phyloP scores from a whole-genome alignment of 2,797 vertebrate genomes.

The Oreonectes daqikongensis region DNA sequence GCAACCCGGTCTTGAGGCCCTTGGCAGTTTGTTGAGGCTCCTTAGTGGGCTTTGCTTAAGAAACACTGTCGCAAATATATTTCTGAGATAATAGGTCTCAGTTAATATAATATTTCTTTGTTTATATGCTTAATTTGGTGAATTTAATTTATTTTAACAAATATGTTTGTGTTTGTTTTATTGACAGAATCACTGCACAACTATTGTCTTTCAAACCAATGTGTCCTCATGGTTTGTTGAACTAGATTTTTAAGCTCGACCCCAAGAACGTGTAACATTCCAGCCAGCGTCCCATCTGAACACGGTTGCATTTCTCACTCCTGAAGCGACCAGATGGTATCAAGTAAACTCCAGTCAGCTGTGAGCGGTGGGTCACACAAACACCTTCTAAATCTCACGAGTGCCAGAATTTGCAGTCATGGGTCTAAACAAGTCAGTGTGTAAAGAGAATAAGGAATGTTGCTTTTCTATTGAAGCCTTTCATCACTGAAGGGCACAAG shows the following conservation, averaged over 20 bases:
- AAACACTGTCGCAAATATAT: no score
- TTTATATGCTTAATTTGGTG: no score
- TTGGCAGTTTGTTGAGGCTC: no score
- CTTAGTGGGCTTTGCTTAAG: no score
- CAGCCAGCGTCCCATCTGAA: neutral
- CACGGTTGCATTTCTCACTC: neutral
- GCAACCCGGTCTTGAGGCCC: no score
- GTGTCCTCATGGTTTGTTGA: neutral
- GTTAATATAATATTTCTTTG: no score
- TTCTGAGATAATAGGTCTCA: no score
- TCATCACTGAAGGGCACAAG: slow-evolving; percentile 7
- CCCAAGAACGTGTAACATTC: neutral
- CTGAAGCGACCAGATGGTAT: slow-evolving; percentile 38
- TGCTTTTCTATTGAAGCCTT: neutral
- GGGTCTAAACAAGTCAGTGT: slow-evolving; percentile 26
- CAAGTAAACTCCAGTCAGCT: slow-evolving; percentile 17
- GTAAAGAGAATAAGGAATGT: slow-evolving; percentile 17
- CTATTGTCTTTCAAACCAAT: neutral
- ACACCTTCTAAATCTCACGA: slow-evolving; percentile 19
- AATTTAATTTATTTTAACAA: no score
- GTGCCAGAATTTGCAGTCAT: neutral
- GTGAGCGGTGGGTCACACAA: neutral
- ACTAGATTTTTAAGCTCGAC: neutral
- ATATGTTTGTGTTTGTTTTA: no score
- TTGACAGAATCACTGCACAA: neutral